Base-by-base conservation (phyloP, 2,797 vertebrate species). In the Sebastes nivosus region DNA sequence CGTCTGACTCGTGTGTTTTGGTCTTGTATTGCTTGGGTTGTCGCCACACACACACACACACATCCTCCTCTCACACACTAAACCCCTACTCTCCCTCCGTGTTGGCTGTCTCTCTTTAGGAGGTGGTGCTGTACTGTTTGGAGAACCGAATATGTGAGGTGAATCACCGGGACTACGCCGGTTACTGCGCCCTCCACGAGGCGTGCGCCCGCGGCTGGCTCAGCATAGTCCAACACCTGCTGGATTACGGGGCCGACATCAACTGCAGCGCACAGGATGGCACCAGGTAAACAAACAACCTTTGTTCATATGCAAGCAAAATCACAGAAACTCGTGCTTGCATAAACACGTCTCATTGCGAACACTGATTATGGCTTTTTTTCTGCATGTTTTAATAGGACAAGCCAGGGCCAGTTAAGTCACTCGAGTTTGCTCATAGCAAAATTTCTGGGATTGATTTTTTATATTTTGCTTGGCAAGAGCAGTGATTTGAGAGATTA, bases 231-330 rank as follows among this genome's bases (percentile, higher is more conserved):
- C 96, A 97, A 71, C 98, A 99, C 91, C 97, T 99, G 92, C 96
- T 99, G 6, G 97, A 99, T 87, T 97, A 99, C 8, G 98, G 98
- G 3, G 98, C 98, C 0, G 98, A 99, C 79, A 98, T 99, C 79
- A 99, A 99, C 96, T 99, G 98, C 95, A 99, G 97, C 0, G 97
- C 97, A 0, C 97, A 98, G 94, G 97, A 98, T 67, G 97, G 97
- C 89, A 98, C 97, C 91, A 97, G 97, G 97, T 98, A 89, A 78
- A 76, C 63, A 27, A 29, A 59, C 27, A 46, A 1, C 50, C 8
- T 54, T 50, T 61, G 50, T 30, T 18, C 60, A 36, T 5, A 12
- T 22, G 59, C 54, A 64, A 25, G 58, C 57, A n/a, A 16, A 27
- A 3, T 52, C 38, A 32, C 59, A n/a, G n/a, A 54, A 58, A 38